Evolutionary conservation across 2,113 vertebrate genomes (phyloP).

Genomic region (Eulemur macaco): DNA sequence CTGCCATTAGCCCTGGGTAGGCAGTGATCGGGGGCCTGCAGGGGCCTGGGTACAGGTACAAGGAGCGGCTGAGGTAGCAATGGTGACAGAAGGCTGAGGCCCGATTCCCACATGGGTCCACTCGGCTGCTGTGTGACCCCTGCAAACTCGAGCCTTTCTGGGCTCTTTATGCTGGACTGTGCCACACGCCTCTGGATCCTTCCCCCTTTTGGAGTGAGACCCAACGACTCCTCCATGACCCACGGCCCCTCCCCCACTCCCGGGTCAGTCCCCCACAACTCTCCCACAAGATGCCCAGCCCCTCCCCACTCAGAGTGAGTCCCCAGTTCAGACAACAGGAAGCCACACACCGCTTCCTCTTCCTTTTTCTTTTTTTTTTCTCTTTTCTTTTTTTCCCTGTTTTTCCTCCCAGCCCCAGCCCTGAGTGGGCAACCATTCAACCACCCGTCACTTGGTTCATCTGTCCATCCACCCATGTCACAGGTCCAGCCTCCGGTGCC

Average conservation of each 20-base stretch:
- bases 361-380: not conserved
- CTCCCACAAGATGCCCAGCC: not conserved
- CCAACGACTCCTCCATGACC: not conserved
- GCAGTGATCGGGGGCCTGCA: not conserved
- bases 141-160: not conserved
- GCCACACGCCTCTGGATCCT: not conserved
- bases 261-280: not conserved
- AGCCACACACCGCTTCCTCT: constrained; percentile 67
- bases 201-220: not conserved
- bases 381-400: not conserved
- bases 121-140: not conserved
- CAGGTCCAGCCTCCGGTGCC: not conserved
- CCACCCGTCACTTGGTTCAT: not conserved
- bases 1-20: too few relatives aligned
- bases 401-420: constrained; percentile 40
- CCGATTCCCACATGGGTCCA: not conserved
- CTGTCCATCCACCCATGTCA: not conserved
- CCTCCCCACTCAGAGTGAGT: not conserved
- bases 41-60: too few relatives aligned
- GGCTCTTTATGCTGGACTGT: not conserved
- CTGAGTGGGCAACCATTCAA: constrained; percentile 46
- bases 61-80: not conserved
- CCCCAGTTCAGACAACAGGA: constrained; percentile 26
- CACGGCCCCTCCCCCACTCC: not conserved
- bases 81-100: not conserved